Evolutionary conservation across 2,888 invertebrate genomes (phyloP), one percentile per base, ranked within the genome.

Genomic region (Cryptus armator): DNA sequence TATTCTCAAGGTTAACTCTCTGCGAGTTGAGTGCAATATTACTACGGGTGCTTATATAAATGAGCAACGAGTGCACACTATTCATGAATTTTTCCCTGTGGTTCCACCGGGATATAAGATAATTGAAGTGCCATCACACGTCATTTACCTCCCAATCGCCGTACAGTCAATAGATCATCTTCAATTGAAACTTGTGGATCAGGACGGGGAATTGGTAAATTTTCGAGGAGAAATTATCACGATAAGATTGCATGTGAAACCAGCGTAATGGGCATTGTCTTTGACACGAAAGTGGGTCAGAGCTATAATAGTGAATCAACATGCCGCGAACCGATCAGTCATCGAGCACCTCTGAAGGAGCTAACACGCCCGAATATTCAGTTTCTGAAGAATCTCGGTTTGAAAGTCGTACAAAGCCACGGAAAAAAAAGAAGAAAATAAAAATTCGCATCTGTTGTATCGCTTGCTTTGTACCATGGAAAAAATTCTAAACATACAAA

Each of bases 41-140:
- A 90, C 87, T 3, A 64, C 85, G 9, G 92, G 91, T n/a, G 89
- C 92, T 56, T 92, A 90, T 80, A 53, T 87, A 12, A 89, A 91
- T 84, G 88, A 88, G 12, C 85, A 85, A 62, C 88, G 83, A 32
- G 88, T 89, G 4, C 92, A 93, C 81, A 91, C 90, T 4, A 88
- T 93, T 72, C 91, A 93, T 81, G 89, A 92, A 87, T 93, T 93
- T 88, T 90, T 89, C 16, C 89, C 90, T 6, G 48, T 48, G 10
- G 78, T 77, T 19, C 81, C 81, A 64, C 75, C 70, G 9, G 77
- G 81, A 79, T 85, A 79, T 85, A 74, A 70, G 32, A 75, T 85
- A 46, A 53, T 77, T 4, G 79, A 79, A 75, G 71, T 83, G n/a
- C 84, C 80, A 4, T 71, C 70, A 1, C 74, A 80, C 66, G 4